Percentiles rank a stretch among this genome's conserved stretches.
Conservation (phyloP, 1,140 invertebrate genomes). For the Melipona quadrifasciata region DNA sequence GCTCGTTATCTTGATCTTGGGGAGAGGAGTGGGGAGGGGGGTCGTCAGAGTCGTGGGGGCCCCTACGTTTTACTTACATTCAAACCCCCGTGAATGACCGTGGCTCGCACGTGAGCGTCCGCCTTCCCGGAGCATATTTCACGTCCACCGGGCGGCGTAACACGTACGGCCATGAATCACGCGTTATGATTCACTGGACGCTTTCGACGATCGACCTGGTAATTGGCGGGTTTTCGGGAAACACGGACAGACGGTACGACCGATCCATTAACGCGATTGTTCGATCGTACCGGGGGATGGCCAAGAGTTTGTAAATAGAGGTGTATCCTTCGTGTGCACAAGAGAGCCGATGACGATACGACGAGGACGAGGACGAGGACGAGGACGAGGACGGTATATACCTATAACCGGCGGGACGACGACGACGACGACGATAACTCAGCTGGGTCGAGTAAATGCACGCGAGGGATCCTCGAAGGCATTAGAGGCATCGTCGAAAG, state of each 20-base stretch:
- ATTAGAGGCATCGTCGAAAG: slow-evolving; percentile 39
- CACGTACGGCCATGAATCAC: slow-evolving; percentile 53
- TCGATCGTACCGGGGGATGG: neutral
- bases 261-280: neutral
- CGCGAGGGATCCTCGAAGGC: slow-evolving; percentile 22
- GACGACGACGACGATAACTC: neutral
- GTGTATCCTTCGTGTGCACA: neutral
- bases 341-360: neutral
- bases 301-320: neutral
- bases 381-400: neutral
- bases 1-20: slow-evolving; percentile 73
- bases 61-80: slow-evolving; percentile 50
- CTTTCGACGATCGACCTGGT: neutral
- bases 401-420: neutral
- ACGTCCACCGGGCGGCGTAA: slow-evolving; percentile 18
- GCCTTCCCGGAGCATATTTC: slow-evolving; percentile 45
- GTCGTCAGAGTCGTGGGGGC: slow-evolving; percentile 34
- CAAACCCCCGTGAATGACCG: slow-evolving; percentile 35
- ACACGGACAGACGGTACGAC: neutral
- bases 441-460: neutral
- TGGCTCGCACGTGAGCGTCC: slow-evolving; percentile 29
- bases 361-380: neutral
- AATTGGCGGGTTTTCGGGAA: slow-evolving; percentile 28
- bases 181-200: slow-evolving; percentile 41
- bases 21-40: no score